Evolutionary conservation across 1,140 invertebrate species (phyloP), one percentile per base, ranked within the genome.

Genomic region (Zaprionus nigranus): DNA sequence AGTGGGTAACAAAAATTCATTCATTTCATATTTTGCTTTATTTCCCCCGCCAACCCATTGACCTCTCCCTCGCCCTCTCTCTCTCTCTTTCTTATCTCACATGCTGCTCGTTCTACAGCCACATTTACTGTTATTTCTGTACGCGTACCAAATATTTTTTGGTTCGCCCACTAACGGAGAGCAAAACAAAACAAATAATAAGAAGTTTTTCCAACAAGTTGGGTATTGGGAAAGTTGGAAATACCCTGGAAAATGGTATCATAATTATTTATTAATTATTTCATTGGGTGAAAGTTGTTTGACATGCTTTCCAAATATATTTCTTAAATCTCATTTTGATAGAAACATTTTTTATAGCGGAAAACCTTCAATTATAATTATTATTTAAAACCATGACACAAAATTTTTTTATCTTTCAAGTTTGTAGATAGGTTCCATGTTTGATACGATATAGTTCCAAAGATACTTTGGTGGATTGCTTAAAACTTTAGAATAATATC

Each of bases 1-100:
- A 88, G 84, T 90, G 84, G 84, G 84, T 90, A 88, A 88, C 81
- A 88, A 90, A 87, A 87, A 90, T 88, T 88, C 84, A 90, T 88
- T 88, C 85, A 90, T 90, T 90, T 88, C 84, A 88, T 88, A 88
- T 88, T 90, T 81, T 75, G 68, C 63, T 78, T 65, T 75, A 60
- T 53, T 65, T 66, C 66, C 53, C 53, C 57, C 30, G 30, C 30
- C 9, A 2, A 9, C 9, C 2, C 9, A 34, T 22, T 26, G n/a
- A 15, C 34, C 22, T 24, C 17, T 13, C 49, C 62, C 36, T 43
- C 17, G 28, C 36, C 40, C 24, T 51, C n/a, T 22, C 28, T 20
- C 28, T 20, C 59, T 53, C 61, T 24, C 17, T 22, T 38, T 38
- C 56, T 36, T 58, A 58, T 36, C 40, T 26, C 36, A 77, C 26